Percentiles rank a stretch among this genome's conserved stretches.
Evolutionary conservation across 2,113 vertebrate genomes (phyloP).

Genomic region (Sylvicapra grimmia): DNA sequence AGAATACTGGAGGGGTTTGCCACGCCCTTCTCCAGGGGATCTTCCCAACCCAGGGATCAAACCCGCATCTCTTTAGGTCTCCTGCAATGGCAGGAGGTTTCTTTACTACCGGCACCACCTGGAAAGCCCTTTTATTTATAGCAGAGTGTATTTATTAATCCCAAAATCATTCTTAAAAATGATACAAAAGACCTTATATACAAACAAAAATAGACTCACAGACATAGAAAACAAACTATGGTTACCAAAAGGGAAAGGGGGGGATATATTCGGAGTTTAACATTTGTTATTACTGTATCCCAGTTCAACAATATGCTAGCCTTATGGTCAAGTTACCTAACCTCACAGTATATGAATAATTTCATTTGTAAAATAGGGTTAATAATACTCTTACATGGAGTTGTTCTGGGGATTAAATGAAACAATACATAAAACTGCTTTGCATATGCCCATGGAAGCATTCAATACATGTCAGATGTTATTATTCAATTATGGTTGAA

Average conservation of each 20-base stretch:
- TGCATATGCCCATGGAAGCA: background rate
- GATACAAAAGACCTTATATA: background rate
- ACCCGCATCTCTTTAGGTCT: rapidly evolving
- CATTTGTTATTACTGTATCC: background rate
- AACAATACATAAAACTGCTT: background rate
- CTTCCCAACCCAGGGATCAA: background rate
- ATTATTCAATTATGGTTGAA: background rate
- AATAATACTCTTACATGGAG: background rate
- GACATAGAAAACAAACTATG: background rate
- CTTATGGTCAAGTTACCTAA: background rate
- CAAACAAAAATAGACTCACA: background rate
- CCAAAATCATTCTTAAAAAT: background rate
- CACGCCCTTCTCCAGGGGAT: background rate
- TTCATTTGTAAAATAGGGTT: background rate
- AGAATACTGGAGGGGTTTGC: background rate
- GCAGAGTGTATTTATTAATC: background rate
- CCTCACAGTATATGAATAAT: background rate
- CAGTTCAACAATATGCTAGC: background rate
- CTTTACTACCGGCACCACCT: background rate
- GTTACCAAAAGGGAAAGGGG: background rate
- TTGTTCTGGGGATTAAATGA: background rate
- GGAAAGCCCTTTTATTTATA: background rate
- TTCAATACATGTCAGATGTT: background rate
- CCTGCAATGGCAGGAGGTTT: background rate
- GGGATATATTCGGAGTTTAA: rapidly evolving